A percentile compares a stretch with the other conserved stretches of the same genome.
phyloP scores from a whole-genome alignment of 2,888 invertebrate genomes.

The Mimachlamys varia region DNA sequence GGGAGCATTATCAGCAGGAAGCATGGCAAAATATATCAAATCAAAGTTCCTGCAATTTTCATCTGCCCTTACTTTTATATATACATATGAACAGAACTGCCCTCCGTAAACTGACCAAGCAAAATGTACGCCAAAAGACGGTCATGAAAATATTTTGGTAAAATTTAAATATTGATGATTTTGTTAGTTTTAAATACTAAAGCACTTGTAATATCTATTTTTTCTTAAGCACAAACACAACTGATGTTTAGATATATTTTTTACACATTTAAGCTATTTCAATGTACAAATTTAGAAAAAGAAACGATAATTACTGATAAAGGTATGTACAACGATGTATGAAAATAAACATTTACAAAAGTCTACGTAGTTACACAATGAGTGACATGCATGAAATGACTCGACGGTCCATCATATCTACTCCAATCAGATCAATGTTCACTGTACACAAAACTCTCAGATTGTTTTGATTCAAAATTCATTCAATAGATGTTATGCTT shows the following conservation, averaged over 20 bases:
- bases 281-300: not conserved
- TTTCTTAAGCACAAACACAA: conserved; percentile 6
- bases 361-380: conserved; percentile 10
- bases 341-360: conserved; percentile 9
- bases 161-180: not conserved
- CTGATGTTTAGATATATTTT: not conserved
- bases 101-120: not conserved
- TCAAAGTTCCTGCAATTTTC: not conserved
- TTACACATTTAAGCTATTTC: not conserved
- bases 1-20: not conserved
- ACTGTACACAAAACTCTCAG: not conserved
- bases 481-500: not conserved
- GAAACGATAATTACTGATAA: not conserved
- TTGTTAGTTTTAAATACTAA: not conserved
- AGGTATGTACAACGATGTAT: not conserved
- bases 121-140: not conserved
- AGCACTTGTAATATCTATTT: conserved; percentile 12
- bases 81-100: not conserved
- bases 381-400: not conserved
- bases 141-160: not conserved
- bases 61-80: not conserved
- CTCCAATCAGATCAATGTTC: not conserved
- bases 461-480: not conserved
- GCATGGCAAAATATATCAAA: not conserved
- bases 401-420: not conserved